Conservation (phyloP, 2,888 invertebrate species). For the Eupithecia subfuscata region DNA sequence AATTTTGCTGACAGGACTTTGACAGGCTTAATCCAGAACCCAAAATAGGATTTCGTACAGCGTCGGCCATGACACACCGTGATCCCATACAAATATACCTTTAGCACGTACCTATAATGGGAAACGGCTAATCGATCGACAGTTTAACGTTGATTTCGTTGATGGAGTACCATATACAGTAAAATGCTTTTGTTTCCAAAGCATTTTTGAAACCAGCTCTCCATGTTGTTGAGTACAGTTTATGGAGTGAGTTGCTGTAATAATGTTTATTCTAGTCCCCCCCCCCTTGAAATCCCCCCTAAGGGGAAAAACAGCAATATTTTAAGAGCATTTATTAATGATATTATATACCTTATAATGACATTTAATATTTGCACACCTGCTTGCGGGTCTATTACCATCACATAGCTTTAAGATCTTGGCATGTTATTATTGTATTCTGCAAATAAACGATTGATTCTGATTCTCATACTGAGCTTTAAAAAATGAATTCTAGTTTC, state of each 20-base stretch:
- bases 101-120: constrained; percentile 23
- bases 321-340: too few species aligned
- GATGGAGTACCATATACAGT: neutral
- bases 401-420: too few species aligned
- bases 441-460: too few species aligned
- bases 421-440: too few species aligned
- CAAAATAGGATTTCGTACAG: constrained; percentile 33
- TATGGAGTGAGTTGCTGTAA: neutral
- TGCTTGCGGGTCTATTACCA: too few species aligned
- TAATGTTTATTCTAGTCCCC: too few species aligned
- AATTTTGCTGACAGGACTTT: constrained; percentile 35
- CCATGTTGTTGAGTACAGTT: neutral
- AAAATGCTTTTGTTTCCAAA: neutral
- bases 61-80: constrained; percentile 33
- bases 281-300: too few species aligned
- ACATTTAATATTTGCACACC: too few species aligned
- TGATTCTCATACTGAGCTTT: too few species aligned
- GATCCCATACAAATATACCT: constrained; percentile 38
- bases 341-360: too few species aligned
- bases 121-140: constrained; percentile 1
- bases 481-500: too few species aligned
- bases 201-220: neutral
- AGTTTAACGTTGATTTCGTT: constrained; percentile 2
- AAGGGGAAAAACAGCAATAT: too few species aligned
- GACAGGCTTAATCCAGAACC: constrained; percentile 35